Conservation (phyloP, 2,888 invertebrate genomes). For the Cataglyphis albicans region DNA sequence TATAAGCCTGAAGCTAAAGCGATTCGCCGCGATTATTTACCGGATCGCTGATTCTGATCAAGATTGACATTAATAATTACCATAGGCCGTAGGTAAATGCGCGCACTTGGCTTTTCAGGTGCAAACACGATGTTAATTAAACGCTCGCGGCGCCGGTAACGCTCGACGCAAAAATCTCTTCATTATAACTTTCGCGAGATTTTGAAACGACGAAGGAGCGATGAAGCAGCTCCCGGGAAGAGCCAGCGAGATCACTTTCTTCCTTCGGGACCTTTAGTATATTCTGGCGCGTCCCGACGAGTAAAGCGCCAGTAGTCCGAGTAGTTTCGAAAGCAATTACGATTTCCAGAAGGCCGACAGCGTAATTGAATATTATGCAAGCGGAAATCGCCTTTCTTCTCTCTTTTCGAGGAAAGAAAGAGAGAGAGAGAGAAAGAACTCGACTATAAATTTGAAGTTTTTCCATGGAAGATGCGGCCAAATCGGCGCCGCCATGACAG, state of each 20-base stretch:
- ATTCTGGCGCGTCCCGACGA: conserved; percentile 30
- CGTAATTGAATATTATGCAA: conserved; percentile 52
- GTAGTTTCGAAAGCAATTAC: conserved; percentile 55
- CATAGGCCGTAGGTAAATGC: conserved; percentile 29
- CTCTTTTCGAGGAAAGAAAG: neutral
- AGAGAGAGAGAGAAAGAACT: conserved; percentile 32
- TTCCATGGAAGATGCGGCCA: conserved; percentile 25
- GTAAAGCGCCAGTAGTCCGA: conserved; percentile 35
- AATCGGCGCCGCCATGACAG: conserved; percentile 13
- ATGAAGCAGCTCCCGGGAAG: conserved; percentile 36
- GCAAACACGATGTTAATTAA: conserved; percentile 81
- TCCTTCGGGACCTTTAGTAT: conserved; percentile 45
- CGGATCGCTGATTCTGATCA: conserved; percentile 57
- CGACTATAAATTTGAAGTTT: conserved; percentile 46
- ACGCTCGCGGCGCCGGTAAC: conserved; percentile 46
- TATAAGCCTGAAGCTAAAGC: neutral
- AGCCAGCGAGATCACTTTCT: conserved; percentile 42
- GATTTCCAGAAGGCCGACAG: conserved; percentile 48
- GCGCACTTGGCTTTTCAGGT: conserved; percentile 48
- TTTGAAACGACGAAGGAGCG: conserved; percentile 55
- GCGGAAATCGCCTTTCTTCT: conserved; percentile 27
- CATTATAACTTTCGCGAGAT: conserved; percentile 78
- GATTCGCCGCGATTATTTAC: conserved; percentile 29
- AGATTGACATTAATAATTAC: conserved; percentile 68
- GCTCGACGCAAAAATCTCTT: conserved; percentile 76